These are phyloP conservation scores for Ceuthmochares aereus DNA, from an alignment of 2,113 vertebrate species.

Conservation along the genomic window DNA sequence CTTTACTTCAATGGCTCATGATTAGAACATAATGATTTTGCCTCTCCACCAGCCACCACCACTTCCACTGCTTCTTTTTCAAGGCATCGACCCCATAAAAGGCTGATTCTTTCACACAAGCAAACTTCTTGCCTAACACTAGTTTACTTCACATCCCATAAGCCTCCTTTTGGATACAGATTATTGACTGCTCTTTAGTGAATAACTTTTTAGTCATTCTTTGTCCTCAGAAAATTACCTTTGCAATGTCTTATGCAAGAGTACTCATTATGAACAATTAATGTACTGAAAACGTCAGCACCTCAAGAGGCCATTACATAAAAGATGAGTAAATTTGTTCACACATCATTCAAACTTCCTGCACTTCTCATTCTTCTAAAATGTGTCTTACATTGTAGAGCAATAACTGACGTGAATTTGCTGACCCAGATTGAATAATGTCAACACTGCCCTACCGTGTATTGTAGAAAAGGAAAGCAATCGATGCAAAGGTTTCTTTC, in stretches of 20 bases:
- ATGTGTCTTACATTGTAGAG: background rate
- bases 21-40: background rate
- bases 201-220: slow-evolving; percentile 67
- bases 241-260: slow-evolving; percentile 65
- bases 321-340: slow-evolving; percentile 35
- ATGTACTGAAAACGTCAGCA: slow-evolving; percentile 65
- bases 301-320: slow-evolving; percentile 42
- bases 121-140: slow-evolving; percentile 19
- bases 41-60: background rate
- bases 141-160: slow-evolving; percentile 49
- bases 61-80: background rate
- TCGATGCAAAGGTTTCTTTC: background rate
- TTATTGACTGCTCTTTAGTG: slow-evolving; percentile 68
- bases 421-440: slow-evolving; percentile 20
- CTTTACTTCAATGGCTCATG: background rate
- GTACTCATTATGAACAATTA: slow-evolving; percentile 74
- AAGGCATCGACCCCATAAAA: slow-evolving; percentile 1
- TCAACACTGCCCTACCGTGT: slow-evolving; percentile 5
- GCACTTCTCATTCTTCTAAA: slow-evolving; percentile 40
- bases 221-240: slow-evolving; percentile 69
- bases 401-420: slow-evolving; percentile 19
- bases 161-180: slow-evolving; percentile 36
- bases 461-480: slow-evolving; percentile 20
- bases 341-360: slow-evolving; percentile 34
- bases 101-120: background rate